These are phyloP conservation scores for Papilio polytes DNA, from an alignment of 1,140 invertebrate species.

Conservation along the genomic window DNA sequence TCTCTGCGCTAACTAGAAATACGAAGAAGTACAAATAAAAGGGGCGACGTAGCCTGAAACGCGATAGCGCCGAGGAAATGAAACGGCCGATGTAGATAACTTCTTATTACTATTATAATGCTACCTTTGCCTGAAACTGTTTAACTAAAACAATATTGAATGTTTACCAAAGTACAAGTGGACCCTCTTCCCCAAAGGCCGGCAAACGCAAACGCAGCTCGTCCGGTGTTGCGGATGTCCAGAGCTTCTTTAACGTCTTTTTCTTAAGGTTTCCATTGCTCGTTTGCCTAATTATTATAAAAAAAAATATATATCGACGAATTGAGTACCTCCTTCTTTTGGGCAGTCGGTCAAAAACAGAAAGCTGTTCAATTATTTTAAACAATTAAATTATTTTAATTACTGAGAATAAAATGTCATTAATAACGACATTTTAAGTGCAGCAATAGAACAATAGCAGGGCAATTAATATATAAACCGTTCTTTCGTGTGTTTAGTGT, in stretches of 20 bases:
- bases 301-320: no score
- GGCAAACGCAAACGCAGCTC: no score
- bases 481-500: slow-evolving; percentile 44
- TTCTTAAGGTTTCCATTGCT: no score
- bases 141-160: slow-evolving; percentile 15
- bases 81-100: slow-evolving; percentile 67
- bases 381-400: slow-evolving; percentile 6
- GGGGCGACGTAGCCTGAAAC: slow-evolving; percentile 54
- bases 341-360: not conserved
- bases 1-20: slow-evolving; percentile 21
- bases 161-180: not conserved
- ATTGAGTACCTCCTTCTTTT: no score
- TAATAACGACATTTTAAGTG: slow-evolving; percentile 7
- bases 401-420: slow-evolving; percentile 14
- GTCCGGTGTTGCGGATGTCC: no score
- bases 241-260: no score
- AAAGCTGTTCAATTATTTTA: not conserved
- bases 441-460: slow-evolving; percentile 10
- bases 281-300: no score
- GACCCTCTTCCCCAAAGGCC: no score
- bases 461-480: slow-evolving; percentile 30
- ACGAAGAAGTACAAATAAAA: slow-evolving; percentile 43
- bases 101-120: slow-evolving; percentile 68
- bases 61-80: slow-evolving; percentile 67
- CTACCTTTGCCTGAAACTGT: slow-evolving; percentile 46